Evolutionary conservation across 2,113 vertebrate genomes (phyloP), one percentile per base, ranked within the genome.

Genomic region (Pipra filicauda): DNA sequence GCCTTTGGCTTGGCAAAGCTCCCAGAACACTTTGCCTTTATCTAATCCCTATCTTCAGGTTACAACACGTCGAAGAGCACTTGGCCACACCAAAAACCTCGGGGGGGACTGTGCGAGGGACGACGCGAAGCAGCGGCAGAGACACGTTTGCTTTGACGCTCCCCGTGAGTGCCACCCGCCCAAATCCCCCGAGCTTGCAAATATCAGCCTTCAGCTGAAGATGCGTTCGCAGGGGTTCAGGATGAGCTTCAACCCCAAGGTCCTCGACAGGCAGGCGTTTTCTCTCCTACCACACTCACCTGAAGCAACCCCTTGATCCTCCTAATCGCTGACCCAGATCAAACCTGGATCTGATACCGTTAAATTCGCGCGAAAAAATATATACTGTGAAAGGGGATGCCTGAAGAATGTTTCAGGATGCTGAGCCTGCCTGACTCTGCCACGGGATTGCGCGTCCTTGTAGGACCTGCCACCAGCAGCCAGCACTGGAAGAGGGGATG

Each of bases 1-100:
- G 95, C 92, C 94, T 97, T 97, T 95, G 95, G 91, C 88, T 96
- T 98, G 97, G 98, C 97, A 88, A 71, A 54, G 31, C 93, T 98
- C 98, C 98, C 96, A 16, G 98, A 96, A 97, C 97, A 95, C 89
- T 96, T 97, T 94, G 95, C 88, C 94, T 97, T 97, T 97, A 95
- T 98, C 97, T 98, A 92, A 92, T 85, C 98, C 97, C 97, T 97
- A 96, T 96, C 98, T 98, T 97, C 97, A 97, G 88, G 97, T 97
- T 96, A 93, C 91, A 95, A 77, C 97, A 96, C 97, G 97, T 95
- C 52, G 62, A 93, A 93, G 95, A 96, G 93, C 94, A 82, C 94
- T 67, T 48, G 13, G 70, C 76, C 71, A 66, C 5, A 3, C 91
- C 39, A 4, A 85, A 87, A 87, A 87, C 46, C 62, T 79, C 1